Evolutionary conservation across 2,113 vertebrate species (phyloP).

Genomic region (Suncus etruscus): DNA sequence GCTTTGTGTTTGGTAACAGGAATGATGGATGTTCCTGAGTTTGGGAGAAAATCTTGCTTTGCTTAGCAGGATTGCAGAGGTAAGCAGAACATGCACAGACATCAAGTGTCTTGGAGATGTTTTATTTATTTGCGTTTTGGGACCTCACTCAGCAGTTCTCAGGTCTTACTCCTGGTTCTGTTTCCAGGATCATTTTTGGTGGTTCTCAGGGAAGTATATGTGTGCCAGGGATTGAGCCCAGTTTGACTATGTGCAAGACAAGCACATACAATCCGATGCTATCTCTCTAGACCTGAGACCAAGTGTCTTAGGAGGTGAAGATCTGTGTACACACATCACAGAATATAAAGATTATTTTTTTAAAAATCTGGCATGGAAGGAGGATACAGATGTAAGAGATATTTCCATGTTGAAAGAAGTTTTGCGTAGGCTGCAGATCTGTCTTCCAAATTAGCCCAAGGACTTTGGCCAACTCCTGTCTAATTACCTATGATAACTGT

Average conservation of each 20-base stretch:
- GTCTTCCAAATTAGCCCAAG: slow-evolving; percentile 24
- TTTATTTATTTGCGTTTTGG: too few species aligned
- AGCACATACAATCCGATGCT: too few species aligned
- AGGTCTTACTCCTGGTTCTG: too few species aligned
- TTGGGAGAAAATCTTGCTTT: slow-evolving; percentile 22
- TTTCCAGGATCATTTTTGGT: too few species aligned
- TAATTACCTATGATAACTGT: slow-evolving; percentile 61
- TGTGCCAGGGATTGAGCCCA: too few species aligned
- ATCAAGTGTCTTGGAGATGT: too few species aligned
- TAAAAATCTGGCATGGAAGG: not conserved
- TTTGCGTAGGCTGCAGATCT: not conserved
- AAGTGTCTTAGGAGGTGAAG: not conserved
- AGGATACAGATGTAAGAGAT: not conserved
- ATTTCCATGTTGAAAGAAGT: slow-evolving; percentile 13
- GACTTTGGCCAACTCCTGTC: slow-evolving; percentile 25
- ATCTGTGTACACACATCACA: not conserved
- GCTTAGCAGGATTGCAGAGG: slow-evolving; percentile 20
- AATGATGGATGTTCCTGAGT: slow-evolving; percentile 12
- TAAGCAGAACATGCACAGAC: not conserved
- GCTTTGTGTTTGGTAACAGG: not conserved
- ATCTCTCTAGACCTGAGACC: not conserved
- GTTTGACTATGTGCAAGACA: too few species aligned
- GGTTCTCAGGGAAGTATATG: too few species aligned
- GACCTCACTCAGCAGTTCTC: too few species aligned
- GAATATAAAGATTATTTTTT: not conserved